Evolutionary conservation across 2,888 invertebrate genomes (phyloP).

Genomic region (Troides helena): DNA sequence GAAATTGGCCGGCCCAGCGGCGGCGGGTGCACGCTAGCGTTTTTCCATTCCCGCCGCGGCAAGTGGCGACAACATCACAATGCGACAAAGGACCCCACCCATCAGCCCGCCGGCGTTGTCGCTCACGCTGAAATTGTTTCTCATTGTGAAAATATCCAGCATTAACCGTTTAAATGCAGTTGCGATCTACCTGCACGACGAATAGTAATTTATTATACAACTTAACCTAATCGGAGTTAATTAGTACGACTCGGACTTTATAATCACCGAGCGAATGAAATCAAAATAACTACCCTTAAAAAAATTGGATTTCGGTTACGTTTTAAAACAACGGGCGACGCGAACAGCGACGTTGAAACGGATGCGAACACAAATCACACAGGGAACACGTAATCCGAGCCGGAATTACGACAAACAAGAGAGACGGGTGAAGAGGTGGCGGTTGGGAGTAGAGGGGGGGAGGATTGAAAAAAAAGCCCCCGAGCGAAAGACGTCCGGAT

Average conservation of each 20-base stretch:
- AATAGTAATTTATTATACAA: no score
- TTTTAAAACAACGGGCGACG: no score
- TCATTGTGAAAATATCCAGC: slow-evolving; percentile 16
- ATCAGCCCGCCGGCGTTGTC: slow-evolving; percentile 25
- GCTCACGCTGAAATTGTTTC: slow-evolving; percentile 21
- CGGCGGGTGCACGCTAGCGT: slow-evolving; percentile 44
- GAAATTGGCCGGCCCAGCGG: slow-evolving; percentile 52
- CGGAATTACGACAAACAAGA: slow-evolving; percentile 43
- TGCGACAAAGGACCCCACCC: slow-evolving; percentile 34
- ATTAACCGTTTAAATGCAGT: slow-evolving; percentile 8
- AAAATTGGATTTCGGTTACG: background rate
- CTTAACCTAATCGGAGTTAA: no score
- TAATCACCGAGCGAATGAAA: no score
- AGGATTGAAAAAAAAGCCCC: slow-evolving; percentile 36
- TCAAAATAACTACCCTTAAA: no score
- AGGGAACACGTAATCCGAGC: slow-evolving; percentile 30
- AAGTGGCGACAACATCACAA: slow-evolving; percentile 34
- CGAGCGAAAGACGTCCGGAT: slow-evolving; percentile 60
- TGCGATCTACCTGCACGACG: no score
- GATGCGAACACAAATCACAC: slow-evolving; percentile 27
- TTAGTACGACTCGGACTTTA: no score
- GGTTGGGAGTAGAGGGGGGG: background rate
- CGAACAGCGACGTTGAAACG: slow-evolving; percentile 7
- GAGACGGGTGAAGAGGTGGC: slow-evolving; percentile 12
- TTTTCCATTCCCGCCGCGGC: slow-evolving; percentile 61